Evolutionary conservation across 2,797 vertebrate genomes (phyloP).

Genomic region (Paedocypris micromegethes): DNA sequence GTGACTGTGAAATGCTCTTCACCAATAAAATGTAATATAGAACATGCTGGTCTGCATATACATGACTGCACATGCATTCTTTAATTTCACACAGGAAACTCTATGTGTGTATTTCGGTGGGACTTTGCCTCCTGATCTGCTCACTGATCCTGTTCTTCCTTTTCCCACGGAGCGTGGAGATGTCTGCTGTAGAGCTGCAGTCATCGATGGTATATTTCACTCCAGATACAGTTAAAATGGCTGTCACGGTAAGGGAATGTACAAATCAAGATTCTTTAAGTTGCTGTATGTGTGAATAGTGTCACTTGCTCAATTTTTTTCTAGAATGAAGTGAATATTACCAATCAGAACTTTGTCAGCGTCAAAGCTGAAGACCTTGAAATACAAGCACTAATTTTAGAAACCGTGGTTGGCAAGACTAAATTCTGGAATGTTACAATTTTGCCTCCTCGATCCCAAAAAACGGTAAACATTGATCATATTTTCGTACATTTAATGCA

Average conservation of each 20-base stretch:
- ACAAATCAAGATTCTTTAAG: not conserved
- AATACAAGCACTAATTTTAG: constrained; percentile 68
- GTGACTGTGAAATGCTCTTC: too few relatives aligned
- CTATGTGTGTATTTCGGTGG: constrained; percentile 73
- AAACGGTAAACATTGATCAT: constrained; percentile 62
- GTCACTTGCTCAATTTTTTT: constrained; percentile 17
- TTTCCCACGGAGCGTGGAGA: constrained; percentile 74
- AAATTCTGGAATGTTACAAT: constrained; percentile 61
- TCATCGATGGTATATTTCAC: constrained; percentile 68
- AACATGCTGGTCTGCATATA: not conserved
- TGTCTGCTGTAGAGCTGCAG: constrained; percentile 71
- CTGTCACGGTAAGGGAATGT: constrained; percentile 68
- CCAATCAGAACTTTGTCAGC: constrained; percentile 78
- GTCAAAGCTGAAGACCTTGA: constrained; percentile 65
- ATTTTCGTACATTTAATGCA: too few relatives aligned
- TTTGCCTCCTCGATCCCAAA: constrained; percentile 62
- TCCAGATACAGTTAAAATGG: constrained; percentile 55
- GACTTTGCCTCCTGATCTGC: constrained; percentile 66
- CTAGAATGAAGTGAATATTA: constrained; percentile 79
- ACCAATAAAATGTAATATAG: too few relatives aligned
- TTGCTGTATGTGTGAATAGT: not conserved
- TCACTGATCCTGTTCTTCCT: constrained; percentile 78
- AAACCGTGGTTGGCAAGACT: constrained; percentile 66
- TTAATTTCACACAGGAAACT: constrained; percentile 70
- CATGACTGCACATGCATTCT: not conserved